Conservation (phyloP, 2,888 invertebrate species). For the Bimastos eiseni region DNA sequence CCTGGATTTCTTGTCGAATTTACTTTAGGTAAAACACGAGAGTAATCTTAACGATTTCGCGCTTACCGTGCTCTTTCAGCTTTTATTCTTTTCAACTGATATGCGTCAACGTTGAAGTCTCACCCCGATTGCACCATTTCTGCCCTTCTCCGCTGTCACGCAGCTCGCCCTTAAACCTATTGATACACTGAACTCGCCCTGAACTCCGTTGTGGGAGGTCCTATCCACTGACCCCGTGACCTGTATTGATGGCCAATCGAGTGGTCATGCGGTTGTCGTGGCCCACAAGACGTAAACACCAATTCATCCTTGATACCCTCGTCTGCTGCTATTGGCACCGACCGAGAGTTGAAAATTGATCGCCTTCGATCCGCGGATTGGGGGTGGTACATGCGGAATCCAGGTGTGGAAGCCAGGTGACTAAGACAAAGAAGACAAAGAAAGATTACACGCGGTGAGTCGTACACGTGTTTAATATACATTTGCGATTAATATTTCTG, state of each 20-base stretch:
- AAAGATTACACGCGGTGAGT: no score
- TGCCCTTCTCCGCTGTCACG: neutral
- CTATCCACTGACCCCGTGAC: neutral
- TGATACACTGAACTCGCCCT: neutral
- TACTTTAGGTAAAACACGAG: neutral
- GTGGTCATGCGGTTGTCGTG: neutral
- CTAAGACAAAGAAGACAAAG: no score
- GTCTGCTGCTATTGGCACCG: neutral
- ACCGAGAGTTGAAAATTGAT: neutral
- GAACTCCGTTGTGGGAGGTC: neutral
- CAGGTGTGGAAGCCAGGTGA: neutral
- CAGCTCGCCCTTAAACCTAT: neutral
- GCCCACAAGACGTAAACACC: neutral
- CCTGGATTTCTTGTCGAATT: neutral
- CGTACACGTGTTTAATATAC: no score
- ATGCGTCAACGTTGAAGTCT: neutral
- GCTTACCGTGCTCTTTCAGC: no score
- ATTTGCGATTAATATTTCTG: no score
- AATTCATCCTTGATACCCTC: conserved; percentile 4
- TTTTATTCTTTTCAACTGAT: no score
- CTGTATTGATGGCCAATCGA: neutral
- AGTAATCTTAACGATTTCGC: neutral
- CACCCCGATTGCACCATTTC: neutral
- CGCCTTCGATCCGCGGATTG: neutral
- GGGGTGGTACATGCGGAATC: neutral